phyloP scores from a whole-genome alignment of 37 sponge, comb jelly and placozoan genomes.

The Mnemiopsis leidyi region DNA sequence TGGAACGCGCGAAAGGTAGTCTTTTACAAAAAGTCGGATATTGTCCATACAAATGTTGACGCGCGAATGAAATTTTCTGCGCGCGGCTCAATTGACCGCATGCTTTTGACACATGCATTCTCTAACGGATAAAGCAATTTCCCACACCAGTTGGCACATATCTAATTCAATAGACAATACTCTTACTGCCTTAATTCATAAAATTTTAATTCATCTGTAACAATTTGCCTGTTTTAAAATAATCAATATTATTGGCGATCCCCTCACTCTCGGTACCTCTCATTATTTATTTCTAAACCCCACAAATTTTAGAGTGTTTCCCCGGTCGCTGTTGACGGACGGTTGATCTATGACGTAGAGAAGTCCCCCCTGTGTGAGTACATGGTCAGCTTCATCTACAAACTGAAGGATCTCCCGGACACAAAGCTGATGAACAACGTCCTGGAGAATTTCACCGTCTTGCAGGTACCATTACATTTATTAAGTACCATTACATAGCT shows the following conservation, averaged over 20 bases:
- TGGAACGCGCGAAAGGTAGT: background rate
- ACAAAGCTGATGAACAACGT: constrained; percentile 97
- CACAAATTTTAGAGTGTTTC: constrained; percentile 11
- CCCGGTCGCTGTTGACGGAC: constrained; percentile 76
- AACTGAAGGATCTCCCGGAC: constrained; percentile 86
- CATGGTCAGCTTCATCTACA: constrained; percentile 94
- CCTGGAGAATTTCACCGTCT: constrained; percentile 94
- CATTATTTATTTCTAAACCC: too few species aligned
- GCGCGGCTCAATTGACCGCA: background rate
- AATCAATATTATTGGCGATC: too few species aligned
- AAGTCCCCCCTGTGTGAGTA: constrained; percentile 95
- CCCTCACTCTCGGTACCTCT: too few species aligned
- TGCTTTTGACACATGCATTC: background rate
- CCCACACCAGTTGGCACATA: too few species aligned
- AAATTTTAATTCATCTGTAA: too few species aligned
- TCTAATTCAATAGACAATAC: too few species aligned
- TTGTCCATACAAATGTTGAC: background rate
- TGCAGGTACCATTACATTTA: constrained; percentile 87
- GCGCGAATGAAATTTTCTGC: background rate
- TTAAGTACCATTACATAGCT: background rate
- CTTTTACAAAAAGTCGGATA: background rate
- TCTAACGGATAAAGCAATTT: too few species aligned
- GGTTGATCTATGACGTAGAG: constrained; percentile 81
- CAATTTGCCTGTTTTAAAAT: too few species aligned
- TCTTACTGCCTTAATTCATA: too few species aligned